Evolutionary conservation across 2,888 invertebrate species (phyloP).

Genomic region (Heteropelma amictum): DNA sequence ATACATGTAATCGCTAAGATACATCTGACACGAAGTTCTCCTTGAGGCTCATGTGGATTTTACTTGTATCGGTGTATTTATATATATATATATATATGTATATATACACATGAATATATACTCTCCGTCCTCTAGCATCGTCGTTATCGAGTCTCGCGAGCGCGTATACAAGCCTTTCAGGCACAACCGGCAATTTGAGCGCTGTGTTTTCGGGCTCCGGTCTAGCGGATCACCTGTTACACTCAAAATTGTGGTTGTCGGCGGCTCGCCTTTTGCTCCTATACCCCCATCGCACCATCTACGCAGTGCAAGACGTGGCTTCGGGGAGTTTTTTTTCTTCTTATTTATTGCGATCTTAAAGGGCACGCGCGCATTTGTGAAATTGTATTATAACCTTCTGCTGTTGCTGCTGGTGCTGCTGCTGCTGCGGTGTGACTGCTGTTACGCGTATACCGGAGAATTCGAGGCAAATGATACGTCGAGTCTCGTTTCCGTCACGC

Average conservation of each 20-base stretch:
- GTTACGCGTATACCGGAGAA: background rate
- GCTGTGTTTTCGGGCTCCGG: constrained; percentile 56
- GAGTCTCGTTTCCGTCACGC: background rate
- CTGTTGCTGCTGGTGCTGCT: too few relatives aligned
- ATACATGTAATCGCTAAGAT: too few relatives aligned
- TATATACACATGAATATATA: background rate
- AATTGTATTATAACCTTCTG: constrained; percentile 36
- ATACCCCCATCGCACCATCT: too few relatives aligned
- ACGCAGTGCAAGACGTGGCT: too few relatives aligned
- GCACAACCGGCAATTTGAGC: constrained; percentile 63
- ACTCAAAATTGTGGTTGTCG: constrained; percentile 51
- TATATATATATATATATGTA: too few relatives aligned
- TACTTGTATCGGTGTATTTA: too few relatives aligned
- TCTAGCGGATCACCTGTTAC: constrained; percentile 66
- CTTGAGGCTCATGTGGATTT: too few relatives aligned
- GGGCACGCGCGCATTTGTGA: constrained; percentile 23
- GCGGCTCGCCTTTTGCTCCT: too few relatives aligned
- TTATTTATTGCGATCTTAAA: background rate
- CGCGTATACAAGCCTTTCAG: background rate
- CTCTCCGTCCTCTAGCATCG: background rate
- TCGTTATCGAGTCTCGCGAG: constrained; percentile 29
- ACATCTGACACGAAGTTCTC: too few relatives aligned
- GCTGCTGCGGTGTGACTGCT: background rate
- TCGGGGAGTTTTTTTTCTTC: background rate
- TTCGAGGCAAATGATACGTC: constrained; percentile 14